Conservation (phyloP, 2,113 vertebrate genomes). For the Melanerpes aurifrons region DNA sequence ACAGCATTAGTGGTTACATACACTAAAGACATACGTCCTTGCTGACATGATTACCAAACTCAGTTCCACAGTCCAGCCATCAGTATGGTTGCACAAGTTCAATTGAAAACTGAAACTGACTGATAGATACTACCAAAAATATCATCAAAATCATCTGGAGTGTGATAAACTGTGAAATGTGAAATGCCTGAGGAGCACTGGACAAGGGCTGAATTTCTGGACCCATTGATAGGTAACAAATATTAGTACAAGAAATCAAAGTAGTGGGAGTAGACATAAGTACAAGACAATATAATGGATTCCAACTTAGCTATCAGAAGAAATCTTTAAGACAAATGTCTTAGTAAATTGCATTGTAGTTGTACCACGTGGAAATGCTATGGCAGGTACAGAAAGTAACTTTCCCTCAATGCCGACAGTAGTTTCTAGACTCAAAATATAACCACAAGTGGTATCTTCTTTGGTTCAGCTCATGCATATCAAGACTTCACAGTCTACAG, state of each 20-base stretch:
- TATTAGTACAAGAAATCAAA: background rate
- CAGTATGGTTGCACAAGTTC: background rate
- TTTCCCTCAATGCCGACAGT: background rate
- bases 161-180: background rate
- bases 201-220: background rate
- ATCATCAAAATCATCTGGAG: background rate
- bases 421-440: background rate
- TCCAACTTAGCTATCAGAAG: background rate
- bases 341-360: background rate
- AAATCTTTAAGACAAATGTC: background rate
- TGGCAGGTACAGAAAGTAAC: background rate
- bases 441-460: background rate
- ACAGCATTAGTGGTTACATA: background rate
- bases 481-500: background rate
- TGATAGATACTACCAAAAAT: background rate
- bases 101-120: background rate
- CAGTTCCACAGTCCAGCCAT: background rate
- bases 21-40: background rate
- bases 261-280: background rate
- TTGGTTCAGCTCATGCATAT: background rate
- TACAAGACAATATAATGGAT: background rate
- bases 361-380: background rate
- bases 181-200: background rate
- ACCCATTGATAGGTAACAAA: background rate
- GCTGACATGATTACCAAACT: background rate